Evolutionary conservation across 2,888 invertebrate species (phyloP).

Genomic region (Melanostoma scalare): DNA sequence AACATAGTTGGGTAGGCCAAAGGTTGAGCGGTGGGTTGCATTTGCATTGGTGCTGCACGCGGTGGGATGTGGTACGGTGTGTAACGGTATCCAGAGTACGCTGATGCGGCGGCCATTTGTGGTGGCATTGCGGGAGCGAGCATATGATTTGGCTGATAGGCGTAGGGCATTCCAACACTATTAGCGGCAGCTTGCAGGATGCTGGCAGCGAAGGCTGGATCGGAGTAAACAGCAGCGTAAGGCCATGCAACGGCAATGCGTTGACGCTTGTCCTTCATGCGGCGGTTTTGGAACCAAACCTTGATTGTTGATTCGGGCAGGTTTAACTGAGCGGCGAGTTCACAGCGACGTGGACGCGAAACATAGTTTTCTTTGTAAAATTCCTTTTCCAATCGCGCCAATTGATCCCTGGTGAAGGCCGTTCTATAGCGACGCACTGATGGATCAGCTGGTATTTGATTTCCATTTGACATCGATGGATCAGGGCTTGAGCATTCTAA

Average conservation of each 20-base stretch:
- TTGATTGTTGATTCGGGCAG: constrained; percentile 99
- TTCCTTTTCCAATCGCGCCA: constrained; percentile 95
- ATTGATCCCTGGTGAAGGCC: constrained; percentile 97
- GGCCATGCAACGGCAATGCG: constrained; percentile 97
- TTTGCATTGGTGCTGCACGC: constrained; percentile 81
- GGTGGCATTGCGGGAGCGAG: constrained; percentile 83
- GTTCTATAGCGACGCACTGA: constrained; percentile 95
- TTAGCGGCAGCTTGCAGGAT: constrained; percentile 94
- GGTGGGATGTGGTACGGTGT: constrained; percentile 83
- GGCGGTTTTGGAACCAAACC: constrained; percentile 93
- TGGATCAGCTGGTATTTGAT: constrained; percentile 83
- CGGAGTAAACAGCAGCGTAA: constrained; percentile 95
- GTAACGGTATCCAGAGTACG: constrained; percentile 81
- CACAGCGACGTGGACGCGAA: constrained; percentile 95
- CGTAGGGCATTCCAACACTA: constrained; percentile 86
- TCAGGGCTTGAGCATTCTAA: constrained; percentile 83
- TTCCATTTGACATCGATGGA: constrained; percentile 77
- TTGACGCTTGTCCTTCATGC: constrained; percentile 94
- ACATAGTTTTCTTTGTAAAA: constrained; percentile 99
- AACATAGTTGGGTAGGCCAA: constrained; percentile 75
- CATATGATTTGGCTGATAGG: constrained; percentile 84
- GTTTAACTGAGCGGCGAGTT: constrained; percentile 95
- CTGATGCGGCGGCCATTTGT: constrained; percentile 79
- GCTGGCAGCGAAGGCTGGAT: constrained; percentile 96
- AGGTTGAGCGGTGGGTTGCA: constrained; percentile 76